Conservation (phyloP, 2,113 vertebrate species). For the Onychorhynchus coronatus region DNA sequence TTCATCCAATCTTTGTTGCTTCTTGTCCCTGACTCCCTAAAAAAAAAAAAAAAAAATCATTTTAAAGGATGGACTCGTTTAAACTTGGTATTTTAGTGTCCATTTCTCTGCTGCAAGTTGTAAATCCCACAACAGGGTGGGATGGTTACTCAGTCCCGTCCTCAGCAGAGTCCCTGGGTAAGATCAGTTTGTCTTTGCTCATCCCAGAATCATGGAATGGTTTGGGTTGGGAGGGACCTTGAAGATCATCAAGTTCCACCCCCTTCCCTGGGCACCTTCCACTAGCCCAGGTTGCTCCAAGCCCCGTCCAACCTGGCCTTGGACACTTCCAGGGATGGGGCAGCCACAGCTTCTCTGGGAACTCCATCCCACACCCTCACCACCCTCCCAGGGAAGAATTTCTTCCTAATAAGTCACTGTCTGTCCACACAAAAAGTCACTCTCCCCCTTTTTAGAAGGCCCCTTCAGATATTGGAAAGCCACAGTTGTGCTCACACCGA, state of each 20-base stretch:
- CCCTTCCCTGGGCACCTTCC: neutral
- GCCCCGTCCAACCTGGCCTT: accelerated
- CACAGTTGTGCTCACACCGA: neutral
- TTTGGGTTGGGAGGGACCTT: neutral
- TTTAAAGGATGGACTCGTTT: neutral
- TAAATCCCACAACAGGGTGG: neutral
- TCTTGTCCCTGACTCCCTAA: accelerated
- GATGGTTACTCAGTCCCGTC: accelerated
- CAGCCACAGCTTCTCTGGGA: neutral
- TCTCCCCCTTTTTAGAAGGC: neutral
- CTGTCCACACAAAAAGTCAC: neutral
- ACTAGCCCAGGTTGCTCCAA: accelerated
- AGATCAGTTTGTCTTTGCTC: neutral
- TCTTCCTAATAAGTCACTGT: neutral
- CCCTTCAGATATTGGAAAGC: neutral
- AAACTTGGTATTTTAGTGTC: neutral
- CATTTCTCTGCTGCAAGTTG: neutral
- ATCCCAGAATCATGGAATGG: neutral
- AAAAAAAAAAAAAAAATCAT: neutral
- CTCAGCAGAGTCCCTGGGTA: accelerated
- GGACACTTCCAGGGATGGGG: neutral
- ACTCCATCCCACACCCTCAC: accelerated
- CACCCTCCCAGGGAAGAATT: neutral
- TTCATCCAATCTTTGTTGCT: neutral
- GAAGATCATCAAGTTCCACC: neutral